These are phyloP conservation scores for Thryonomys swinderianus DNA, from an alignment of 2,113 vertebrate genomes.

Conservation along the genomic window DNA sequence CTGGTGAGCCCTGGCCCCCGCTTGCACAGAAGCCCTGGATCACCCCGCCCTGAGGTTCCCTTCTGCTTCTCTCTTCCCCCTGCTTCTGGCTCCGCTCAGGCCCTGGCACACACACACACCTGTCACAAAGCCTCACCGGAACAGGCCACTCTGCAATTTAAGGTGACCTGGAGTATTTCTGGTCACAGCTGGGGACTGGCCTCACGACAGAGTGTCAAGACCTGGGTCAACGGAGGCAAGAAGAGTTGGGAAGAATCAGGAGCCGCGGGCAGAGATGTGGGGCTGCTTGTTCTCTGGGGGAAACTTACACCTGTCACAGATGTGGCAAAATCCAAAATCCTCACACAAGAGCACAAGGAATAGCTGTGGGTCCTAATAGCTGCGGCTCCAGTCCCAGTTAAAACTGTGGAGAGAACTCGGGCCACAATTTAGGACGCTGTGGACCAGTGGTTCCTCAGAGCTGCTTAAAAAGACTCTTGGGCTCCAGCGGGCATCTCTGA, in stretches of 20 bases:
- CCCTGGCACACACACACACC: background rate
- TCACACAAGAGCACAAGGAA: background rate
- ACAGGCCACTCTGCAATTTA: background rate
- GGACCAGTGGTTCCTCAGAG: accelerated
- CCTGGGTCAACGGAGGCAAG: accelerated
- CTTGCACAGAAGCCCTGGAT: background rate
- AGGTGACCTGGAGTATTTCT: background rate
- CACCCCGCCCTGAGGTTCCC: background rate
- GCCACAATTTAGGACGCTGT: background rate
- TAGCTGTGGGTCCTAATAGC: background rate
- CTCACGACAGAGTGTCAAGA: background rate
- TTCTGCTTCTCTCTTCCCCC: background rate
- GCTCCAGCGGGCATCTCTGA: background rate
- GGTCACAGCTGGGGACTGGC: background rate
- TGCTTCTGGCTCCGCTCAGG: background rate
- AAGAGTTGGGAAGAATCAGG: background rate
- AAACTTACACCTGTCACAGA: background rate
- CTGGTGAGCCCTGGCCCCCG: background rate
- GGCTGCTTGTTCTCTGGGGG: background rate
- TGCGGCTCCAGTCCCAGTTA: too few relatives aligned
- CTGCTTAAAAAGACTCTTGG: background rate
- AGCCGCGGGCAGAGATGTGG: background rate
- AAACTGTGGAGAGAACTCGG: too few relatives aligned
- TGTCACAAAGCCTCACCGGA: background rate
- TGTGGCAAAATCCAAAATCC: background rate